Evolutionary conservation across 1,140 invertebrate genomes (phyloP), one percentile per base, ranked within the genome.

Genomic region (Luehdorfia chinensis): DNA sequence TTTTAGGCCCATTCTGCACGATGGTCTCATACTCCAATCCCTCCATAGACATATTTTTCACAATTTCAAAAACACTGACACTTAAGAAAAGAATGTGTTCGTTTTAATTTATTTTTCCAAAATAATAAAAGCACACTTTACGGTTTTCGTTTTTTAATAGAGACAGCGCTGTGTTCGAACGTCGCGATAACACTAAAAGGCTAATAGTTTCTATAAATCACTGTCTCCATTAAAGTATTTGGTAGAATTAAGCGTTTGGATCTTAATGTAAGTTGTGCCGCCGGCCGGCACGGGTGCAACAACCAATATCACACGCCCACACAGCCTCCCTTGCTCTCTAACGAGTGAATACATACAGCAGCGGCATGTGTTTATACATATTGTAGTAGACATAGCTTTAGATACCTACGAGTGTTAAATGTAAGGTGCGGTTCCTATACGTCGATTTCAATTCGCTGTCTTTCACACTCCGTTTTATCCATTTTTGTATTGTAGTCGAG

Each of bases 1-100:
- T 89, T 78, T 87, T 87, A 9, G 87, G 87, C 44, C 87, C 87
- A 74, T 88, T 88, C 59, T 88, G 87, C 47, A 88, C 87, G 59
- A 88, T 88, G 52, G 71, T 83, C 47, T 88, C 87, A 70, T 88
- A 88, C 74, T 88, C 87, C 59, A 88, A 71, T 50, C 87, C 87
- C 67, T 88, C 87, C 54, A 78, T 76, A 46, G 87, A 87, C 87
- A 88, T 88, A 62, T 60, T 67, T 59, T 53, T 65, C 64, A 72
- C 66, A 69, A 67, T 59, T 60, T 56, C 56, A 63, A 64, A 64
- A 47, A 39, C 53, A 52, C 60, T 51, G 45, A 44, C 47, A 48
- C 39, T 43, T 12, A 30, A 19, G 4, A 9, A 43, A 11, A 28
- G 28, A 39, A 28, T 6, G 8, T 28, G 23, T 43, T 43, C 25